phyloP scores from a whole-genome alignment of 2,113 vertebrate species.

The Microtus montanus region DNA sequence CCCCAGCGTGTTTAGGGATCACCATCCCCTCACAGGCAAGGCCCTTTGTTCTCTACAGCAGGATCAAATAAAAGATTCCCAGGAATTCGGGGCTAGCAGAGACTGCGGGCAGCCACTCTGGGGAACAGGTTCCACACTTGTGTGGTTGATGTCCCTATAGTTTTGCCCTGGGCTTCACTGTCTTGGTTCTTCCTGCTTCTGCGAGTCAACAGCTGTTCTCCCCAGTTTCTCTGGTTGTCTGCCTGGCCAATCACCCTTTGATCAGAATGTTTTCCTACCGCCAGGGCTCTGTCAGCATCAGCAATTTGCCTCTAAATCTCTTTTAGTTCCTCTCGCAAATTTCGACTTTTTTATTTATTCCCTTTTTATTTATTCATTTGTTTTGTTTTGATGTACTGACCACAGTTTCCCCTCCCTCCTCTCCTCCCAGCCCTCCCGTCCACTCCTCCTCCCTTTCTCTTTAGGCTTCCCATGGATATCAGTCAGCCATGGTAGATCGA shows the following conservation, averaged over 20 bases:
- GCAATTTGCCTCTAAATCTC: not conserved
- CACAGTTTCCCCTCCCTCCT: not conserved
- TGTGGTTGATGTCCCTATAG: not conserved
- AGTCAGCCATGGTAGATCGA: not conserved
- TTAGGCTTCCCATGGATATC: not conserved
- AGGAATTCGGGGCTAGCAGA: not conserved
- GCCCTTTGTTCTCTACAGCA: not conserved
- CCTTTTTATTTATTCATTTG: not conserved
- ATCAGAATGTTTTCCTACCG: not conserved
- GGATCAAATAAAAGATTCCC: not conserved
- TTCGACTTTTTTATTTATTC: not conserved
- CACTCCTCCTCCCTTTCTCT: not conserved
- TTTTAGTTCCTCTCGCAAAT: not conserved
- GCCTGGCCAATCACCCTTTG: not conserved
- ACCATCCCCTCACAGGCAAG: not conserved
- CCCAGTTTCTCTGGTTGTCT: not conserved
- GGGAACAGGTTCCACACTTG: not conserved
- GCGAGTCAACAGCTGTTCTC: not conserved
- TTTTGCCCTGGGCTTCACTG: not conserved
- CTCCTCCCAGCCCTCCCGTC: not conserved
- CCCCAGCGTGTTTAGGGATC: rapidly evolving
- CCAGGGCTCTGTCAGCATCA: not conserved
- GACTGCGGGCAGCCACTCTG: not conserved
- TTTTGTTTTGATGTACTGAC: not conserved
- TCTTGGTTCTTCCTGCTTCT: not conserved